These are phyloP conservation scores for Ectropis grisescens DNA, from an alignment of 1,140 invertebrate genomes.

Conservation along the genomic window DNA sequence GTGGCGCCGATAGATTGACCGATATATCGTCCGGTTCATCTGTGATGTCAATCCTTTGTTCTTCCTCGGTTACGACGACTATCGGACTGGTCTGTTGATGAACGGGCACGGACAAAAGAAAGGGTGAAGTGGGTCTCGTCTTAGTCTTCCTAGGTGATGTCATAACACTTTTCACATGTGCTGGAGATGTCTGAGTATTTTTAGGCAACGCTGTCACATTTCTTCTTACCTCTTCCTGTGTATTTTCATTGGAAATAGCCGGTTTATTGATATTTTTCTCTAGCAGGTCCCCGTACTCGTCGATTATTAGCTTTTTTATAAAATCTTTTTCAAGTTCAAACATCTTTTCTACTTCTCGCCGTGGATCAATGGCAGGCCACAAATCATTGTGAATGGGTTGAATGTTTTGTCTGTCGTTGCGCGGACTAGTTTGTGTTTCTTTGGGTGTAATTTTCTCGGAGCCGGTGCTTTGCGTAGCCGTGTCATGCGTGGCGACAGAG, in stretches of 20 bases:
- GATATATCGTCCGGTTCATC: constrained; percentile 41
- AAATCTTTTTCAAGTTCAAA: constrained; percentile 55
- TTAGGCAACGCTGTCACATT: constrained; percentile 39
- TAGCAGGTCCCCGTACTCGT: constrained; percentile 50
- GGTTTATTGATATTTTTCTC: constrained; percentile 44
- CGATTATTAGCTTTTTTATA: constrained; percentile 53
- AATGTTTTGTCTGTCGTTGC: constrained; percentile 30
- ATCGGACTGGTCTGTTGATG: constrained; percentile 56
- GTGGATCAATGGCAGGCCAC: constrained; percentile 36
- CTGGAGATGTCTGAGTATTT: constrained; percentile 60
- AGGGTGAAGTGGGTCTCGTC: constrained; percentile 55
- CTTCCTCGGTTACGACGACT: constrained; percentile 16
- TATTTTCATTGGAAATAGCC: constrained; percentile 31
- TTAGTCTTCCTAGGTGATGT: constrained; percentile 54
- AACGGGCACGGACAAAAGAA: constrained; percentile 25
- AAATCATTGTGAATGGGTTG: constrained; percentile 51
- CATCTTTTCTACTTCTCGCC: constrained; percentile 37
- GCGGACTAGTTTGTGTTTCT: constrained; percentile 61
- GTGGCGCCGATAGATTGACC: constrained; percentile 55
- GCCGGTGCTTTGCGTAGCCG: constrained; percentile 45
- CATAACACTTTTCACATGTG: constrained; percentile 53
- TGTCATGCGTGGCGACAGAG: constrained; percentile 50
- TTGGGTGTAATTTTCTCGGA: constrained; percentile 38
- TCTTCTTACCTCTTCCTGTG: constrained; percentile 14
- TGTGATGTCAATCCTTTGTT: constrained; percentile 24